phyloP scores from a whole-genome alignment of 2,113 vertebrate genomes.

The Phalacrocorax pelagicus region DNA sequence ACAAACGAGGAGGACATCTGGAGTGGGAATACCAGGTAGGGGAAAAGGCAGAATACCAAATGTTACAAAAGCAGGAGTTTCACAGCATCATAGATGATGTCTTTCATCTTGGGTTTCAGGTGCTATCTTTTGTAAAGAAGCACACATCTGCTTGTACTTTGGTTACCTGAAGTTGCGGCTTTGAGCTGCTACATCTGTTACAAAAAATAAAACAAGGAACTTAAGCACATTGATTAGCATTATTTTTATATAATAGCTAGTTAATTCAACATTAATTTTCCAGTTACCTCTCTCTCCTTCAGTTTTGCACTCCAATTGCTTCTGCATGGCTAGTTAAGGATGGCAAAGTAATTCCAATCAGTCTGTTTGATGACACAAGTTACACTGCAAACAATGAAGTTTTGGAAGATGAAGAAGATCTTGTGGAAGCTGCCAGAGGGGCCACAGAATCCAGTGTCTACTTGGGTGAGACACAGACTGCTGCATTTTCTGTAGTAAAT shows the following conservation, averaged over 20 bases:
- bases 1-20: conserved; percentile 83
- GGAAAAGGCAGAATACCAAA: neutral
- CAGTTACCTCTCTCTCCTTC: neutral
- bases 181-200: neutral
- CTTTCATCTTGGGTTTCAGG: neutral
- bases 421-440: conserved; percentile 82
- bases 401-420: conserved; percentile 87
- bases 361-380: conserved; percentile 92
- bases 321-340: conserved; percentile 94
- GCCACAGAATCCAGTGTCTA: conserved; percentile 93
- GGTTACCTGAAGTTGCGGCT: neutral
- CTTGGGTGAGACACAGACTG: conserved; percentile 77
- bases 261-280: neutral
- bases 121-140: neutral
- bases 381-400: conserved; percentile 76
- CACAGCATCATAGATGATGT: neutral
- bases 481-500: neutral
- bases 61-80: neutral
- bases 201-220: neutral
- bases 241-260: neutral
- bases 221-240: neutral
- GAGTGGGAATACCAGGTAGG: conserved; percentile 97
- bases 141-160: neutral
- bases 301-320: conserved; percentile 98
- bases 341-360: conserved; percentile 92